Percentiles rank a stretch among this genome's conserved stretches.
These are phyloP conservation scores for Stigmatopora argus DNA, from an alignment of 2,113 vertebrate genomes.

Conservation along the genomic window DNA sequence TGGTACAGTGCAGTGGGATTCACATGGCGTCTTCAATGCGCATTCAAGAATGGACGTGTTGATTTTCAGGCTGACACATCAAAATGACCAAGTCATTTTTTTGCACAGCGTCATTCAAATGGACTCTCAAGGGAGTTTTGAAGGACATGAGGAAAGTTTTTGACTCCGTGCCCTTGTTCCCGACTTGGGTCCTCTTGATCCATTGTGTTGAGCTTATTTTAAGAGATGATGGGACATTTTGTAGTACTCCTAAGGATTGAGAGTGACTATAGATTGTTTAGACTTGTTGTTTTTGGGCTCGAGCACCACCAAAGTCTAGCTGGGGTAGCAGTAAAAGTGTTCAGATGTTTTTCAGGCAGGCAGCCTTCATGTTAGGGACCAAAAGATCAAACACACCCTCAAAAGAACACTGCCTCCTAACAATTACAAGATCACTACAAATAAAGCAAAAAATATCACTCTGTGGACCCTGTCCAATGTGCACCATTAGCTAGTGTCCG, in stretches of 20 bases:
- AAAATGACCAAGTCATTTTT: conserved; percentile 44
- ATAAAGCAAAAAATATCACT: conserved; percentile 63
- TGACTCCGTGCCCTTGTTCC: conserved; percentile 23
- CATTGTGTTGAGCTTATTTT: conserved; percentile 36
- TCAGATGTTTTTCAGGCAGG: conserved; percentile 31
- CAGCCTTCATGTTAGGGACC: conserved; percentile 52
- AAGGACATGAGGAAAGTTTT: conserved; percentile 24
- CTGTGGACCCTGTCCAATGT: background rate
- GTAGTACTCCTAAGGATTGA: conserved; percentile 33
- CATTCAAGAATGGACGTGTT: conserved; percentile 56
- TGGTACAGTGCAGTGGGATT: conserved; percentile 87
- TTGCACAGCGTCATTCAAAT: conserved; percentile 43
- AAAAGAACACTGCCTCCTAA: conserved; percentile 54
- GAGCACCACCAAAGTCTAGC: conserved; percentile 4
- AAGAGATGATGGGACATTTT: conserved; percentile 36
- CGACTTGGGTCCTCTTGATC: conserved; percentile 38
- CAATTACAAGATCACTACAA: conserved; percentile 68
- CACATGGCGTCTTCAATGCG: conserved; percentile 82
- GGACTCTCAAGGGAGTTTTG: conserved; percentile 45
- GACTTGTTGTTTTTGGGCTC: conserved; percentile 31
- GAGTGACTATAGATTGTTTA: conserved; percentile 19
- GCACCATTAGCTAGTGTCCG: conserved; percentile 34
- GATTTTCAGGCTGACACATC: conserved; percentile 54
- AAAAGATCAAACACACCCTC: conserved; percentile 49
- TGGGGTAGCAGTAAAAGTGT: conserved; percentile 24